Percentiles rank a stretch among this genome's conserved stretches.
Conservation (phyloP, 2,113 vertebrate genomes). For the Sinocyclocheilus grahami region DNA sequence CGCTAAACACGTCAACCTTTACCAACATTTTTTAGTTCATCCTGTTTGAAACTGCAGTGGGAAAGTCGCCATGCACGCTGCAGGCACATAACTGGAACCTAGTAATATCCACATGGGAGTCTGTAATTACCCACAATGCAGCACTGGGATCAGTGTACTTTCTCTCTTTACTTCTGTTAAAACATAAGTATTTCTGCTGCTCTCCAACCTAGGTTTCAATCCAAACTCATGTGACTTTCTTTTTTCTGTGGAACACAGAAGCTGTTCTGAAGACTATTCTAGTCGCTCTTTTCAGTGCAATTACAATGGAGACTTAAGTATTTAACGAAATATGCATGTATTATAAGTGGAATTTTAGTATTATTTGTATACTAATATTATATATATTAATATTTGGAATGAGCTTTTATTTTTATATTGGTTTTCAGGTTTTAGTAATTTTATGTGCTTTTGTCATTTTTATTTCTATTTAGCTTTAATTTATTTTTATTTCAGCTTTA, state of each 20-base stretch:
- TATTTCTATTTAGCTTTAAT: not conserved
- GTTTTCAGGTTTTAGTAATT: not conserved
- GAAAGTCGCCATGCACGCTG: slow-evolving; percentile 68
- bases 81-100: slow-evolving; percentile 71
- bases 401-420: not conserved
- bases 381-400: not conserved
- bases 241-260: not conserved
- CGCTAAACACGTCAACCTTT: not conserved
- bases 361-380: not conserved
- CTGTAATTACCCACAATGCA: slow-evolving; percentile 83
- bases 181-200: not conserved
- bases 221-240: not conserved
- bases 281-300: too few relatives aligned
- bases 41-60: slow-evolving; percentile 56
- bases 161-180: slow-evolving; percentile 37
- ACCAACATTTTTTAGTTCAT: slow-evolving; percentile 9
- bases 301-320: too few relatives aligned
- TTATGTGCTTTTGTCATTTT: not conserved
- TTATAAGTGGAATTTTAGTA: not conserved
- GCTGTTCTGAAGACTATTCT: too few relatives aligned
- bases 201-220: not conserved
- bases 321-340: too few relatives aligned
- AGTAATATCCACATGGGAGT: slow-evolving; percentile 80
- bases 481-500: not conserved
- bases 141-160: slow-evolving; percentile 72